Evolutionary conservation across 2,113 vertebrate species (phyloP).

Genomic region (Pachyramphus minor): DNA sequence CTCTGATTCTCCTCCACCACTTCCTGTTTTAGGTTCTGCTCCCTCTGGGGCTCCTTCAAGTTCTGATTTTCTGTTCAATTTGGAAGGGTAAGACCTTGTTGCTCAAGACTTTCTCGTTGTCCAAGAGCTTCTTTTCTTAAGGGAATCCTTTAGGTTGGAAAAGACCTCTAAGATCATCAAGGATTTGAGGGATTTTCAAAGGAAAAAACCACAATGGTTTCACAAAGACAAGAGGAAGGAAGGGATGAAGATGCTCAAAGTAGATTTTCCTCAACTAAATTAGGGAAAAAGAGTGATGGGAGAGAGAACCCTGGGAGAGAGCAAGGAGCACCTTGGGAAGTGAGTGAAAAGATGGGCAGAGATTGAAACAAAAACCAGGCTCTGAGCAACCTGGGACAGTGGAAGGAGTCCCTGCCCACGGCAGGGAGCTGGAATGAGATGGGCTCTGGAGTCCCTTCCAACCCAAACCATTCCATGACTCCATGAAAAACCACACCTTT

Average conservation of each 20-base stretch:
- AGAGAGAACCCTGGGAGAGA: not conserved
- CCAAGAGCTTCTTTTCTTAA: not conserved
- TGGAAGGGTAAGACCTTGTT: not conserved
- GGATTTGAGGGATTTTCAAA: not conserved
- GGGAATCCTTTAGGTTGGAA: not conserved
- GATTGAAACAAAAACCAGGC: not conserved
- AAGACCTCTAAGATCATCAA: not conserved
- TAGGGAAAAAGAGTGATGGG: not conserved
- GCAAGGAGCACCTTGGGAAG: not conserved
- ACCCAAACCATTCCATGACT: not conserved
- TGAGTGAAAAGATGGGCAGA: not conserved
- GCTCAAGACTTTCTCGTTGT: not conserved
- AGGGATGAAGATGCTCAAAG: not conserved
- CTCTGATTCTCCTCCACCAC: not conserved
- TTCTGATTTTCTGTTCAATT: not conserved
- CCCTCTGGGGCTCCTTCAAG: not conserved
- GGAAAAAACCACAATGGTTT: rapidly evolving
- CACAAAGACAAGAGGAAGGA: not conserved
- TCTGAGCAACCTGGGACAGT: not conserved
- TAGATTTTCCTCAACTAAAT: not conserved
- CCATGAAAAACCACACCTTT: not conserved
- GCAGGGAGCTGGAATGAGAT: too few species aligned
- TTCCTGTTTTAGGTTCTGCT: not conserved
- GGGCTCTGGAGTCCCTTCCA: not conserved
- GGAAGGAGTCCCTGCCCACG: too few species aligned